A percentile compares a stretch with the other conserved stretches of the same genome.
phyloP scores from a whole-genome alignment of 1,140 invertebrate species.

The Lucilia sericata region DNA sequence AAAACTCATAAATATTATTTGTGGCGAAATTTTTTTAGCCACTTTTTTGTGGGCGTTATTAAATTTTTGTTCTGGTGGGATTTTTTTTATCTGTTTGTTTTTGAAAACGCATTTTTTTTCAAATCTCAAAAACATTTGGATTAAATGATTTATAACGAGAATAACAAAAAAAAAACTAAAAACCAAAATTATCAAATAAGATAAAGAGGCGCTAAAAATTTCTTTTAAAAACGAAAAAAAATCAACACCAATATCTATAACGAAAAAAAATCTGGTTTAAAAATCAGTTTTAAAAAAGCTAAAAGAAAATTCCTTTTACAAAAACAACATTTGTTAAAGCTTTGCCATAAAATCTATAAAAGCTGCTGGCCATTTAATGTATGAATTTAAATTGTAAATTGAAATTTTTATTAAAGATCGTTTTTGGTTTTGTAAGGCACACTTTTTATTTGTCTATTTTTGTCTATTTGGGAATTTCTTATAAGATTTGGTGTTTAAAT shows the following conservation, averaged over 20 bases:
- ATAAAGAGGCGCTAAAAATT: conserved; percentile 14
- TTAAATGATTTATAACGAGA: conserved; percentile 4
- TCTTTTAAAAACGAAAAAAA: too few species aligned
- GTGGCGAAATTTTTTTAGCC: not conserved
- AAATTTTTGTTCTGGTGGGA: not conserved
- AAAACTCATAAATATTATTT: not conserved
- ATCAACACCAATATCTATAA: not conserved
- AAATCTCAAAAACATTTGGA: conserved; percentile 14
- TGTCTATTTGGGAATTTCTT: not conserved
- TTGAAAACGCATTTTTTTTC: not conserved
- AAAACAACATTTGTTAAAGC: not conserved
- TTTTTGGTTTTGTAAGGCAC: not conserved
- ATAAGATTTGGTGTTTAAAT: not conserved
- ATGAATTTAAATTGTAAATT: not conserved
- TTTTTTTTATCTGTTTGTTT: conserved; percentile 11
- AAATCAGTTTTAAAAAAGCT: not conserved
- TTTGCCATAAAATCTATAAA: not conserved
- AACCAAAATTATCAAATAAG: not conserved
- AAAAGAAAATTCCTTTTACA: not conserved
- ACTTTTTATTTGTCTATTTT: not conserved
- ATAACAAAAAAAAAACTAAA: not conserved
- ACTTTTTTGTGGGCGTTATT: conserved; percentile 11
- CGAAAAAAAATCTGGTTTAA: not conserved
- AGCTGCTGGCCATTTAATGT: not conserved
- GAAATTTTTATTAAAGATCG: not conserved